These are phyloP conservation scores for Dione juno DNA, from an alignment of 2,888 invertebrate species.

Conservation along the genomic window DNA sequence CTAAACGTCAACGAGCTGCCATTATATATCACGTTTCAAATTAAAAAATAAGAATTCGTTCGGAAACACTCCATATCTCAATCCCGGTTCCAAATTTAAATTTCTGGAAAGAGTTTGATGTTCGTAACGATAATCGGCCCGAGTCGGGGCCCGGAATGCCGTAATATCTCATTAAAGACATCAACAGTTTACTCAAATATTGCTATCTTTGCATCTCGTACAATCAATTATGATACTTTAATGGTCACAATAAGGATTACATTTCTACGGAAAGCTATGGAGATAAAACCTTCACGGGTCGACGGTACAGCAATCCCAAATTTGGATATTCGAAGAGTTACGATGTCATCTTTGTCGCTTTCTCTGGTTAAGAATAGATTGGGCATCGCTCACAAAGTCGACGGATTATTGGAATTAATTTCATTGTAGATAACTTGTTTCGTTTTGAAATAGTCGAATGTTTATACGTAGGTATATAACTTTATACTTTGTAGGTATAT, in stretches of 20 bases:
- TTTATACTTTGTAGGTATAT: neutral
- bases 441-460: conserved; percentile 42
- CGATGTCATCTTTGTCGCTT: conserved; percentile 74
- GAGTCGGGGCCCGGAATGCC: conserved; percentile 70
- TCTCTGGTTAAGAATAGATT: conserved; percentile 66
- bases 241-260: conserved; percentile 38
- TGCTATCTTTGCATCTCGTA: conserved; percentile 54
- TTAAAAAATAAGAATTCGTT: conserved; percentile 72
- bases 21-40: conserved; percentile 70
- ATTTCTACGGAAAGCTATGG: conserved; percentile 35
- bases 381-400: conserved; percentile 48
- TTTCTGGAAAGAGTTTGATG: conserved; percentile 79
- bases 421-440: conserved; percentile 44
- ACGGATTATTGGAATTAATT: conserved; percentile 48
- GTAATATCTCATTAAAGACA: conserved; percentile 77
- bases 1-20: conserved; percentile 60
- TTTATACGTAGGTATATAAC: neutral
- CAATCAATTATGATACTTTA: conserved; percentile 60
- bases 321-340: conserved; percentile 74
- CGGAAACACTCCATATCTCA: conserved; percentile 74
- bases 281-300: conserved; percentile 43
- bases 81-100: conserved; percentile 77
- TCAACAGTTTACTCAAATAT: conserved; percentile 58
- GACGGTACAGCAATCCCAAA: conserved; percentile 65
- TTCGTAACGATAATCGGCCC: conserved; percentile 73